Percentiles rank a stretch among this genome's conserved stretches.
These are phyloP conservation scores for Mastigias papua DNA, from an alignment of 30 jellyfish, hydroid and myxozoan genomes.

Conservation along the genomic window DNA sequence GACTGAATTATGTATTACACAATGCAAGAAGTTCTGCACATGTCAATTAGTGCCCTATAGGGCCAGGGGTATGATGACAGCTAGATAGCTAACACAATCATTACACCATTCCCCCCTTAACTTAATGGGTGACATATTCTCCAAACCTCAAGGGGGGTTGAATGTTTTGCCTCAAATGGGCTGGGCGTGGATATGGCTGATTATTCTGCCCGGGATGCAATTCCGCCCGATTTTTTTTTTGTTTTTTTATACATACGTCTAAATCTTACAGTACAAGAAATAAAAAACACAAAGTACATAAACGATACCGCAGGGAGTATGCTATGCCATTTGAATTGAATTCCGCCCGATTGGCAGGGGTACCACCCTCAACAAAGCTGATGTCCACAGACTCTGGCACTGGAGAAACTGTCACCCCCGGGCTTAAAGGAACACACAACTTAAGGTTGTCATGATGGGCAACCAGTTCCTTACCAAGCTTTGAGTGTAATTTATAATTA, in stretches of 20 bases:
- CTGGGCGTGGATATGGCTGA: background rate
- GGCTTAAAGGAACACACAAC: slow-evolving; percentile 11
- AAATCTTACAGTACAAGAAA: too few relatives aligned
- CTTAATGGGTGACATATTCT: too few relatives aligned
- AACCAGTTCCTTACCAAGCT: slow-evolving; percentile 21
- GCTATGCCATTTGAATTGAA: too few relatives aligned
- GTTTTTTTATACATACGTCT: too few relatives aligned
- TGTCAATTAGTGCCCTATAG: too few relatives aligned
- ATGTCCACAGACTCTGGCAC: slow-evolving; percentile 1
- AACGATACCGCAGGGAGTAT: too few relatives aligned
- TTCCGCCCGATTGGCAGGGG: background rate
- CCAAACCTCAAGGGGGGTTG: background rate
- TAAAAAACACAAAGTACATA: too few relatives aligned
- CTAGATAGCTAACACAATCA: too few relatives aligned
- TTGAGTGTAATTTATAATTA: slow-evolving; percentile 17
- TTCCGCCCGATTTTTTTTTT: too few relatives aligned
- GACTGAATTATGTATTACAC: background rate
- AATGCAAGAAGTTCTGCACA: background rate
- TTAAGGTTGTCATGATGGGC: slow-evolving; percentile 47
- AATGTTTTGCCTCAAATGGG: background rate
- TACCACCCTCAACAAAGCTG: background rate
- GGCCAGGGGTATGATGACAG: too few relatives aligned
- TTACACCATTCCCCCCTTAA: too few relatives aligned
- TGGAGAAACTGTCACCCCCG: background rate
- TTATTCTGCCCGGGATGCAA: background rate